phyloP scores from a whole-genome alignment of 2,113 vertebrate species.

The Gnathonemus echidnorhynchus region DNA sequence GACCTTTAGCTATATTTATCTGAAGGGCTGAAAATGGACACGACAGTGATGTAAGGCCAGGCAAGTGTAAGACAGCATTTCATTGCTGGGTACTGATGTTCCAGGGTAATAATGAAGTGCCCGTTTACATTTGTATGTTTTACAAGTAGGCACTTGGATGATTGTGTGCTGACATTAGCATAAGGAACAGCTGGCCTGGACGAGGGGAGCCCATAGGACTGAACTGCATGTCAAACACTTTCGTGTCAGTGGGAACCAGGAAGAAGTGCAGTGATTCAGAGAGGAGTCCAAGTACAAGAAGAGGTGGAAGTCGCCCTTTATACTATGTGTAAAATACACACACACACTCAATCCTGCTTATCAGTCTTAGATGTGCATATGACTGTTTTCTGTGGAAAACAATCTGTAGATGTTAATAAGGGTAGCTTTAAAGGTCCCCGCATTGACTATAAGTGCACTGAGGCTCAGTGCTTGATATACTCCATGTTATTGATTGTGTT shows the following conservation, averaged over 20 bases:
- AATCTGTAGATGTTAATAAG: neutral
- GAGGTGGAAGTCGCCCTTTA: neutral
- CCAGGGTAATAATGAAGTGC: neutral
- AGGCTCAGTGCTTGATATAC: neutral
- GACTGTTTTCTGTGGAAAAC: neutral
- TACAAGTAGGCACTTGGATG: neutral
- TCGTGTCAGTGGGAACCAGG: neutral
- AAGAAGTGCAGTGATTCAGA: neutral
- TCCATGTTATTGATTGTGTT: neutral
- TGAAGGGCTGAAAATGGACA: neutral
- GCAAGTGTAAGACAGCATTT: neutral
- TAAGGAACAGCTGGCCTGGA: neutral
- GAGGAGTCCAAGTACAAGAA: neutral
- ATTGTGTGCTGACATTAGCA: neutral
- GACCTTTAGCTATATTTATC: neutral
- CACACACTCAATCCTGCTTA: neutral
- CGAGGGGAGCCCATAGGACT: neutral
- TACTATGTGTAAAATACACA: neutral
- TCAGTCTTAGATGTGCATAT: neutral
- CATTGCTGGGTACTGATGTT: neutral
- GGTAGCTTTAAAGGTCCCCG: neutral
- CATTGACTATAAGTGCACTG: neutral
- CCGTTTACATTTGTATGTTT: neutral
- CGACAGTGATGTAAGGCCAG: neutral
- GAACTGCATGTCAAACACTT: neutral